Evolutionary conservation across 2,888 invertebrate genomes (phyloP).

Genomic region (Craniophora ligustri): DNA sequence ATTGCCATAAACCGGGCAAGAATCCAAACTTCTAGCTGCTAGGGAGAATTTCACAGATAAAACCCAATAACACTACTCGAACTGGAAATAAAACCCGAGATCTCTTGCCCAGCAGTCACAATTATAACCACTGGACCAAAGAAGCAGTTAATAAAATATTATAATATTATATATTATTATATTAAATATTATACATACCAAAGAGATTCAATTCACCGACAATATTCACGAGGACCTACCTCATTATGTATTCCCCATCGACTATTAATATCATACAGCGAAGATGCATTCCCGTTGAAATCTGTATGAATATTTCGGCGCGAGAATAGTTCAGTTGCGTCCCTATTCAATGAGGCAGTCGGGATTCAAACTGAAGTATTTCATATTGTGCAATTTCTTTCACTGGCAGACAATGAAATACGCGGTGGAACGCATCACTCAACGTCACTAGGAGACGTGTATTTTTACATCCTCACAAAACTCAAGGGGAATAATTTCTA

Average conservation of each 20-base stretch:
- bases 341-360: slow-evolving; percentile 80
- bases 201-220: slow-evolving; percentile 18
- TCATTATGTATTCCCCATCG: slow-evolving; percentile 41
- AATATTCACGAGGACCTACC: slow-evolving; percentile 6
- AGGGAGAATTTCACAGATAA: no score
- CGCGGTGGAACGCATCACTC: slow-evolving; percentile 81
- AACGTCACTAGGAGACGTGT: slow-evolving; percentile 82
- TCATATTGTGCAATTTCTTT: slow-evolving; percentile 86
- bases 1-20: no score
- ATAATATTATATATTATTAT: no score
- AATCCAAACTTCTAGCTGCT: no score
- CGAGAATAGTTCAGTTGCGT: slow-evolving; percentile 65
- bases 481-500: slow-evolving; percentile 83
- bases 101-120: no score
- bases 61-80: no score
- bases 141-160: background rate
- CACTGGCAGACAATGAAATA: slow-evolving; percentile 78
- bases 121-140: no score
- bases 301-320: slow-evolving; percentile 79
- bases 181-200: no score
- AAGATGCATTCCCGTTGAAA: slow-evolving; percentile 60
- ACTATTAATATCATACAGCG: slow-evolving; percentile 50
- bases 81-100: no score
- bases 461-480: slow-evolving; percentile 84
- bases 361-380: slow-evolving; percentile 82